Conservation (phyloP, 2,113 vertebrate genomes). For the Podarcis raffonei region DNA sequence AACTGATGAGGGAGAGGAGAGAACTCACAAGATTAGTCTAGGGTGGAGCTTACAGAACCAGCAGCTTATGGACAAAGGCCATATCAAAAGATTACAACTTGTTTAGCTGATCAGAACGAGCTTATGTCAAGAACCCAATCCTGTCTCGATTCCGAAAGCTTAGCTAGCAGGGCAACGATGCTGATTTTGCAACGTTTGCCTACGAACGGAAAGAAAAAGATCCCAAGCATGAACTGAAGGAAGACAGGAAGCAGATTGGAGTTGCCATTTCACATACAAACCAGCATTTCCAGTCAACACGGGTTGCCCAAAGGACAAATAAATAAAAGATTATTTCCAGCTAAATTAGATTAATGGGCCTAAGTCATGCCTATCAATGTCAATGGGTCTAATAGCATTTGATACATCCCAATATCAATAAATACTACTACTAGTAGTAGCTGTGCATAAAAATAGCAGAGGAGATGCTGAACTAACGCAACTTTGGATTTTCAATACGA, state of each 20-base stretch:
- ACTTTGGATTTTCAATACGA: not conserved
- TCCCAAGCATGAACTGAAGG: not conserved
- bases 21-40: not conserved
- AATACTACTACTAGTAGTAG: too few species aligned
- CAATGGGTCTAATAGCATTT: not conserved
- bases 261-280: conserved; percentile 34
- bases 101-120: not conserved
- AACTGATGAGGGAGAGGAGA: not conserved
- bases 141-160: not conserved
- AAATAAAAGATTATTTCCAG: not conserved
- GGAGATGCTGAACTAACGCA: too few species aligned
- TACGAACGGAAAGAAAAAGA: not conserved
- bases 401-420: too few species aligned
- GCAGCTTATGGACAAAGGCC: not conserved
- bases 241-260: conserved; percentile 23
- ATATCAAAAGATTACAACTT: not conserved
- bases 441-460: not conserved
- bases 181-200: conserved; percentile 14
- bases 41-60: not conserved
- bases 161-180: not conserved
- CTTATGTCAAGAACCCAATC: not conserved
- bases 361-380: not conserved
- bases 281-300: not conserved
- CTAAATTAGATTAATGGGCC: not conserved
- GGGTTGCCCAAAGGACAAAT: not conserved